These are phyloP conservation scores for Drosophila nannoptera DNA, from an alignment of 1,140 invertebrate species.

Conservation along the genomic window DNA sequence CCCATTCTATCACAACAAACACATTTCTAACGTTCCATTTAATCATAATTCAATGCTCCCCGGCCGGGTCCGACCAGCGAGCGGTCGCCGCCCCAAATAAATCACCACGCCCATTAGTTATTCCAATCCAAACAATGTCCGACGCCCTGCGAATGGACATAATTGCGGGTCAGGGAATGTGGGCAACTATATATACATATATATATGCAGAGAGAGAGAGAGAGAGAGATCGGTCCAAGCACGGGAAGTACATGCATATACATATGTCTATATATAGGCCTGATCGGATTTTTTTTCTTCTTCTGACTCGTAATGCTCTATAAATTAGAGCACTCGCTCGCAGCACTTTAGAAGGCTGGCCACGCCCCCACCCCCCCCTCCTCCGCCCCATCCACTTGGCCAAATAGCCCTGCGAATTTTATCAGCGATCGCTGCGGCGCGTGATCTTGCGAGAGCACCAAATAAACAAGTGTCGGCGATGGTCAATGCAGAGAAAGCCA, in stretches of 20 bases:
- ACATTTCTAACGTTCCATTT: no score
- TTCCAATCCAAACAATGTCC: slow-evolving; percentile 46
- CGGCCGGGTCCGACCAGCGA: neutral
- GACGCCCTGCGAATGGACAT: slow-evolving; percentile 22
- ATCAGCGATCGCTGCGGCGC: slow-evolving; percentile 69
- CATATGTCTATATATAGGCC: neutral
- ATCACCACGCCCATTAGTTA: slow-evolving; percentile 34
- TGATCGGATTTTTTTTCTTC: neutral
- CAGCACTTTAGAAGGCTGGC: neutral
- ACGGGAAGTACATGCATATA: neutral
- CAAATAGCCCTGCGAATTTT: slow-evolving; percentile 31
- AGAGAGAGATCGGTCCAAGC: no score
- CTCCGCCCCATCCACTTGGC: neutral
- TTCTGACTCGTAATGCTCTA: neutral
- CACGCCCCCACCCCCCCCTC: neutral
- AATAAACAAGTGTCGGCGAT: slow-evolving; percentile 50
- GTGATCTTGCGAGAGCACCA: slow-evolving; percentile 65
- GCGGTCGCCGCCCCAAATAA: slow-evolving; percentile 5
- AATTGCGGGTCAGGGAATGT: slow-evolving; percentile 11
- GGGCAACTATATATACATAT: neutral
- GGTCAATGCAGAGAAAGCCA: neutral
- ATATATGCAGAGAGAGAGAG: neutral
- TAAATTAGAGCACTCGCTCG: slow-evolving; percentile 23
- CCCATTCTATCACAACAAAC: no score
- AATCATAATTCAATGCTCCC: no score